Evolutionary conservation across 2,797 vertebrate genomes (phyloP), one percentile per base, ranked within the genome.

Genomic region (Cryptoblepharus egeriae): DNA sequence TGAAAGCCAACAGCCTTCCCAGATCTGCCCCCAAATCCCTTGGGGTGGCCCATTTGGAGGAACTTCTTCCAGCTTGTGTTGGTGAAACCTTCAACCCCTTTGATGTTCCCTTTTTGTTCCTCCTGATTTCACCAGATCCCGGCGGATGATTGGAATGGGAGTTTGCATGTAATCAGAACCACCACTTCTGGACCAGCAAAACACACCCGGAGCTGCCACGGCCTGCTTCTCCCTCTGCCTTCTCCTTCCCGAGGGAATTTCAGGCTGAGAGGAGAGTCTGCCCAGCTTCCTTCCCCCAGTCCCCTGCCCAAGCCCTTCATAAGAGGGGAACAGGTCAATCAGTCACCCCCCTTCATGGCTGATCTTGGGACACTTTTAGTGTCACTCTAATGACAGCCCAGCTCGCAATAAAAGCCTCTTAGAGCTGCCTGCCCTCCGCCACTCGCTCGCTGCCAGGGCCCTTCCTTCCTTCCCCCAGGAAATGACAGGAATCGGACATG

Each of bases 311-410:
- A 60, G 1, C 32, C 72, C 35, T 12, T 84, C 82, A 60, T 30
- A 89, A 90, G 93, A 92, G 91, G 93, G 88, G 74, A 88, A 86
- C 60, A 52, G 92, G 89, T 85, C 92, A 90, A 80, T 77, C 91
- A 24, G 1, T 73, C 73, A 35, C 20, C 64, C 86, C 39, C 2
- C 88, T 81, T 83, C 69, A 0, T 42, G 58, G 0, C 83, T 89
- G 86, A 93, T 92, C 90, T 88, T 77, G 72, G 88, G 89, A 75
- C 60, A 92, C 93, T 93, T 94, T 94, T 89, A 93, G 92, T 94
- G 93, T 95, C 93, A 93, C 80, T 90, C 89, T 89, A 86, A 92
- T 94, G 93, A 92, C 92, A 94, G 84, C 77, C 75, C 75, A 72
- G 79, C 87, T 87, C 87, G 61, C 90, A 91, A 75, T 92, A 94